Evolutionary conservation across 2,888 invertebrate species (phyloP).

Genomic region (Drosophila longiperda): DNA sequence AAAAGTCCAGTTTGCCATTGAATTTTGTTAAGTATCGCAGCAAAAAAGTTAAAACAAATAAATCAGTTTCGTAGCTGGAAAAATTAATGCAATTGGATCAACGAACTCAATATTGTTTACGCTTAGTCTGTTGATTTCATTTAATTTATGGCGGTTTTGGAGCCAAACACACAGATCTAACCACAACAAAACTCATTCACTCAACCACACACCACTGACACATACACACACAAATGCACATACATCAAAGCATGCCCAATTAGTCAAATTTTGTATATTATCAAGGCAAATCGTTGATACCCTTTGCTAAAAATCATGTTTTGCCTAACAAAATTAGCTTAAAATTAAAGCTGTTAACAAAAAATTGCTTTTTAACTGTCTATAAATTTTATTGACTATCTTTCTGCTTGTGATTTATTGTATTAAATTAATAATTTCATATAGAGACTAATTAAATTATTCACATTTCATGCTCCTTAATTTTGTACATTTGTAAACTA

Average conservation of each 20-base stretch:
- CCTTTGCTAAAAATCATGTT: neutral
- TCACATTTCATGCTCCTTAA: neutral
- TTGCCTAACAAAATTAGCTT: neutral
- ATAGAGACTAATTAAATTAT: neutral
- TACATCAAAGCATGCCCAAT: slow-evolving; percentile 18
- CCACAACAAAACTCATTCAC: slow-evolving; percentile 21
- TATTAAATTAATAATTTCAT: neutral
- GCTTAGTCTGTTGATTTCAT: slow-evolving; percentile 47
- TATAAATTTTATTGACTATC: neutral
- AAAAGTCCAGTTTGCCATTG: slow-evolving; percentile 18
- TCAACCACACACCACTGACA: slow-evolving; percentile 13
- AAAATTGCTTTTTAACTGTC: no score
- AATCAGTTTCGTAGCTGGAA: slow-evolving; percentile 28
- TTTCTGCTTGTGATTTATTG: neutral
- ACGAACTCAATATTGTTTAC: slow-evolving; percentile 17
- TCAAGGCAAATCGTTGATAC: slow-evolving; percentile 3
- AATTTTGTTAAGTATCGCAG: slow-evolving; percentile 7
- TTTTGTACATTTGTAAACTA: neutral
- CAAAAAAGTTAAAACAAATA: slow-evolving; percentile 22
- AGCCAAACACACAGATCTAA: slow-evolving; percentile 19
- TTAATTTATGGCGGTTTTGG: slow-evolving; percentile 41
- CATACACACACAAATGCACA: neutral
- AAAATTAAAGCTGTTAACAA: neutral
- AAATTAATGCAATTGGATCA: slow-evolving; percentile 27
- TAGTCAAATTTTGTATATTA: slow-evolving; percentile 30